A percentile compares a stretch with the other conserved stretches of the same genome.
These are phyloP conservation scores for Heliconius sara DNA, from an alignment of 2,888 invertebrate species.

Conservation along the genomic window DNA sequence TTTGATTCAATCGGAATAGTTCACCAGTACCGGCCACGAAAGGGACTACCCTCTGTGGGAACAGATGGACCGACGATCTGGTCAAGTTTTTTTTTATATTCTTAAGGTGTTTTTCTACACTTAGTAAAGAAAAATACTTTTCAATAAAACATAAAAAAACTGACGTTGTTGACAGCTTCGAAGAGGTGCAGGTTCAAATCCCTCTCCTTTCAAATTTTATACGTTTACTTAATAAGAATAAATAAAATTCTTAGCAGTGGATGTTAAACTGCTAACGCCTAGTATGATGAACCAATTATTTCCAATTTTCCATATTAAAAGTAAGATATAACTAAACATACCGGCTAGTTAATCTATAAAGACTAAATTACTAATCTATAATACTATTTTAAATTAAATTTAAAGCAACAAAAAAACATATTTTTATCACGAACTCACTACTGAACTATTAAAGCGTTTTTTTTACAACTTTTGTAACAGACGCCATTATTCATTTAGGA, in stretches of 20 bases:
- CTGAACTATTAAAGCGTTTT: background rate
- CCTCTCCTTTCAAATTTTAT: too few relatives aligned
- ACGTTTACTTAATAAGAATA: too few relatives aligned
- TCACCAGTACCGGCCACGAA: too few relatives aligned
- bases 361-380: background rate
- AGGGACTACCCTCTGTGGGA: too few relatives aligned
- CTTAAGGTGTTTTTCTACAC: too few relatives aligned
- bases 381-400: background rate
- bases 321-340: background rate
- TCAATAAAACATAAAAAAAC: too few relatives aligned
- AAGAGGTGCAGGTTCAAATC: too few relatives aligned
- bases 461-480: constrained; percentile 5
- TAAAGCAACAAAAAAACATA: background rate
- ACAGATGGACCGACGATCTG: background rate
- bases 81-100: background rate
- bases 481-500: constrained; percentile 30
- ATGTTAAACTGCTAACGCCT: background rate
- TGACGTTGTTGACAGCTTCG: too few relatives aligned
- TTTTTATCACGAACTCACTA: background rate
- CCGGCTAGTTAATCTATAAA: background rate
- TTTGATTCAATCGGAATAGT: background rate
- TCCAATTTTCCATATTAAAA: background rate
- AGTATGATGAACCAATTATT: background rate
- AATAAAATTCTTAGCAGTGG: background rate
- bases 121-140: too few relatives aligned